Conservation (phyloP, 2,888 invertebrate species). For the Pyrocoelia pectoralis region DNA sequence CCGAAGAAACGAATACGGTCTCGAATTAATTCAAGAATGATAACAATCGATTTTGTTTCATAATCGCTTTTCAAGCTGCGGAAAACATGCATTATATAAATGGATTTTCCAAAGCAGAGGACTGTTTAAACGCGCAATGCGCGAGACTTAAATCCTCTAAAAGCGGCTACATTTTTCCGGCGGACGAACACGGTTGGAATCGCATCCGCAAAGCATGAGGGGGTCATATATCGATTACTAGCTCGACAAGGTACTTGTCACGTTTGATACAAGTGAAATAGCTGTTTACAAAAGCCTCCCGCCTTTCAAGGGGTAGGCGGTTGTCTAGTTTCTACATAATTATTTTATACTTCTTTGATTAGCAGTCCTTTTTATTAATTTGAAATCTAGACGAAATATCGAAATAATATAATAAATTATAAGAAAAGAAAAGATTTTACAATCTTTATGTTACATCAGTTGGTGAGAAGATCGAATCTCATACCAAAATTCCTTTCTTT, state of each 20-base stretch:
- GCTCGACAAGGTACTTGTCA: constrained; percentile 60
- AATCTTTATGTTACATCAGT: too few species aligned
- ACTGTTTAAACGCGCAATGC: constrained; percentile 33
- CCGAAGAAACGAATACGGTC: background rate
- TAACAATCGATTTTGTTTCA: constrained; percentile 19
- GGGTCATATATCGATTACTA: constrained; percentile 56
- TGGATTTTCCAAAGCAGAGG: constrained; percentile 23
- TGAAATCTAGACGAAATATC: too few species aligned
- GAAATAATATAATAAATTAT: too few species aligned
- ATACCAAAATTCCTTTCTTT: too few species aligned
- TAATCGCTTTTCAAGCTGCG: constrained; percentile 21
- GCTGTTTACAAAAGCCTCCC: constrained; percentile 58
- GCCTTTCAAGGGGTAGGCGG: constrained; percentile 42
- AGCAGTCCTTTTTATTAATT: too few species aligned
- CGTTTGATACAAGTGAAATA: constrained; percentile 60
- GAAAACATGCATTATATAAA: constrained; percentile 30
- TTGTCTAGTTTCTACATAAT: background rate
- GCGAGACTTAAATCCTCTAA: constrained; percentile 47
- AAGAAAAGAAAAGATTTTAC: too few species aligned
- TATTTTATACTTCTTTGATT: background rate
- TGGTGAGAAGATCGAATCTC: too few species aligned
- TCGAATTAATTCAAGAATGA: constrained; percentile 16
- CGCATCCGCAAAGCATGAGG: constrained; percentile 46
- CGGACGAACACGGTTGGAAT: constrained; percentile 48
- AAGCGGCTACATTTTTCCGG: constrained; percentile 52